Evolutionary conservation across 2,797 vertebrate species (phyloP).

Genomic region (Microctenopoma steveboyesi): DNA sequence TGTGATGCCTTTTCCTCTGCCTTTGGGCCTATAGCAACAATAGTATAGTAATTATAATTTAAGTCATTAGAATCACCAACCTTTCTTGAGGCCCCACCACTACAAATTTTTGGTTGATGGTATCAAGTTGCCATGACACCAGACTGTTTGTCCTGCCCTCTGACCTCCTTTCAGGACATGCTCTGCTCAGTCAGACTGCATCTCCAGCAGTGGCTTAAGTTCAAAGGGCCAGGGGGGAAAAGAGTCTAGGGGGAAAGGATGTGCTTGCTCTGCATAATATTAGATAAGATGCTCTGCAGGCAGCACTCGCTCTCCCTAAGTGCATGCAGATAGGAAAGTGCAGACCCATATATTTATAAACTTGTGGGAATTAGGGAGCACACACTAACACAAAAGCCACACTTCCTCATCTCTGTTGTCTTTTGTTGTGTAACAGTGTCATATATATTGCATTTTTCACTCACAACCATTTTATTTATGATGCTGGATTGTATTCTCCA

Average conservation of each 20-base stretch:
- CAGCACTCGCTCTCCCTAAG: conserved; percentile 46
- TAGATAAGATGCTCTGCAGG: conserved; percentile 71
- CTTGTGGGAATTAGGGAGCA: conserved; percentile 47
- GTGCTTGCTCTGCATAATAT: conserved; percentile 60
- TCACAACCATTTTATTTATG: conserved; percentile 70
- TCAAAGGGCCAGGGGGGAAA: conserved; percentile 59
- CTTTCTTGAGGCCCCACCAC: conserved; percentile 29
- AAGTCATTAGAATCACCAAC: conserved; percentile 11
- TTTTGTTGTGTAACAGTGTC: conserved; percentile 53
- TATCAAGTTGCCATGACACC: conserved; percentile 81
- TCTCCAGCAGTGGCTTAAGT: conserved; percentile 72
- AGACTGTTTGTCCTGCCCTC: conserved; percentile 82
- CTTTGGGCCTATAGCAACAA: background rate
- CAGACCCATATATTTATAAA: conserved; percentile 31
- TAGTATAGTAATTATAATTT: no score
- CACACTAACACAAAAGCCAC: conserved; percentile 41
- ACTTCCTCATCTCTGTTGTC: conserved; percentile 39
- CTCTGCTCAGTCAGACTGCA: conserved; percentile 78
- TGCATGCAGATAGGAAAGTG: conserved; percentile 56
- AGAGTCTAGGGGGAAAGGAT: conserved; percentile 38
- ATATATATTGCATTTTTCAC: conserved; percentile 73
- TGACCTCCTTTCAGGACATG: conserved; percentile 78
- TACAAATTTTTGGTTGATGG: conserved; percentile 60
- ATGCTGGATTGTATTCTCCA: conserved; percentile 61
- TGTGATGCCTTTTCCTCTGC: background rate